Evolutionary conservation across 2,113 vertebrate genomes (phyloP).

Genomic region (Etia nguti): DNA sequence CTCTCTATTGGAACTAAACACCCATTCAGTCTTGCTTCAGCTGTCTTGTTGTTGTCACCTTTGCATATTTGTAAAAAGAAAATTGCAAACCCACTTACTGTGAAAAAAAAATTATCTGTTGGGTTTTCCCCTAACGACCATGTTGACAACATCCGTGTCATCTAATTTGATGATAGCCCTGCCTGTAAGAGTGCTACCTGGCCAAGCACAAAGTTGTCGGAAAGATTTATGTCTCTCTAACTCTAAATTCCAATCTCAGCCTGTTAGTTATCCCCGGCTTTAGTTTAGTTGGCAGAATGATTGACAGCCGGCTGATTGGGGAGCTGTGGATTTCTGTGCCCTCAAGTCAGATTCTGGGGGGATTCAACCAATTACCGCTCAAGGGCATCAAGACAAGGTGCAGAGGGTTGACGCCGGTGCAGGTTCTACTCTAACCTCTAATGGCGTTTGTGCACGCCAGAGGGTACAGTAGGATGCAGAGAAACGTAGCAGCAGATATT

Average conservation of each 20-base stretch:
- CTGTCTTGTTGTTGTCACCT: neutral
- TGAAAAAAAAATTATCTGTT: conserved; percentile 39
- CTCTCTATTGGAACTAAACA: neutral
- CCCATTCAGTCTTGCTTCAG: neutral
- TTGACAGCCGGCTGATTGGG: conserved; percentile 66
- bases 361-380: conserved; percentile 70
- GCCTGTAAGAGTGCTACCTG: conserved; percentile 33
- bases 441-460: conserved; percentile 18
- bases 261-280: conserved; percentile 61
- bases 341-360: conserved; percentile 64
- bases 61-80: conserved; percentile 24
- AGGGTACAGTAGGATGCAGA: conserved; percentile 34
- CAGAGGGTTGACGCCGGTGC: conserved; percentile 25
- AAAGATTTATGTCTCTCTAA: conserved; percentile 62
- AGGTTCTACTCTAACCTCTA: conserved; percentile 49
- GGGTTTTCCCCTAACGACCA: conserved; percentile 16
- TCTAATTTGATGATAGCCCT: conserved; percentile 49
- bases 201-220: conserved; percentile 57
- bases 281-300: conserved; percentile 63
- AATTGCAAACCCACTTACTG: conserved; percentile 4
- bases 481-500: conserved; percentile 29
- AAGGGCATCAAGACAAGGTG: conserved; percentile 68
- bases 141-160: conserved; percentile 33
- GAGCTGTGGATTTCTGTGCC: conserved; percentile 59
- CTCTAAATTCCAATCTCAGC: conserved; percentile 62